These are phyloP conservation scores for Phataginus tetradactyla DNA, from an alignment of 2,797 vertebrate species.

Conservation along the genomic window DNA sequence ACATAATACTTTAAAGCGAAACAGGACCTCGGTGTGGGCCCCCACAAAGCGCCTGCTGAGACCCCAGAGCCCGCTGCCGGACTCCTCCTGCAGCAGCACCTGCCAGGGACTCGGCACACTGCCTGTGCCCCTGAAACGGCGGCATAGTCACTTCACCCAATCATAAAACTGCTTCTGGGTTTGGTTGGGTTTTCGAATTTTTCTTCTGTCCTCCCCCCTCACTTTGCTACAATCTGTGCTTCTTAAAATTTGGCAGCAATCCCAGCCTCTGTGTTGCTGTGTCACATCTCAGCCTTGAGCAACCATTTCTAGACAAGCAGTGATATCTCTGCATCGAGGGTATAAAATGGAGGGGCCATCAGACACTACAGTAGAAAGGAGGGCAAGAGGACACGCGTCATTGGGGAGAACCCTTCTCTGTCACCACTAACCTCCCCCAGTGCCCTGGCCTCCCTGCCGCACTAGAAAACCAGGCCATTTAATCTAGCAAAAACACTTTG, in stretches of 20 bases:
- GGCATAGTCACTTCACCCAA: background rate
- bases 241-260: conserved; percentile 68
- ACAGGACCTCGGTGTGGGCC: background rate
- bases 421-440: no score
- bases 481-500: background rate
- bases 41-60: background rate
- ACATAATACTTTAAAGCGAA: background rate
- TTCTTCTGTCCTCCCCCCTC: conserved; percentile 36
- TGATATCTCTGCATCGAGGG: background rate
- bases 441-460: no score
- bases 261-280: conserved; percentile 75
- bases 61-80: background rate
- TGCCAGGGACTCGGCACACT: no score
- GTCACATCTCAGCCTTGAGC: conserved; percentile 74
- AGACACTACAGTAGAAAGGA: background rate
- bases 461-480: background rate
- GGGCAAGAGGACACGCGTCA: background rate
- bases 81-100: no score
- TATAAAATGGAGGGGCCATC: conserved; percentile 68
- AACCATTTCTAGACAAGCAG: conserved; percentile 76
- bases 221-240: conserved; percentile 57
- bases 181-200: conserved; percentile 41
- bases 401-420: background rate
- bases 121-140: background rate
- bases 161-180: background rate